Conservation (phyloP, 2,888 invertebrate species). For the Phymatocera aterrima region DNA sequence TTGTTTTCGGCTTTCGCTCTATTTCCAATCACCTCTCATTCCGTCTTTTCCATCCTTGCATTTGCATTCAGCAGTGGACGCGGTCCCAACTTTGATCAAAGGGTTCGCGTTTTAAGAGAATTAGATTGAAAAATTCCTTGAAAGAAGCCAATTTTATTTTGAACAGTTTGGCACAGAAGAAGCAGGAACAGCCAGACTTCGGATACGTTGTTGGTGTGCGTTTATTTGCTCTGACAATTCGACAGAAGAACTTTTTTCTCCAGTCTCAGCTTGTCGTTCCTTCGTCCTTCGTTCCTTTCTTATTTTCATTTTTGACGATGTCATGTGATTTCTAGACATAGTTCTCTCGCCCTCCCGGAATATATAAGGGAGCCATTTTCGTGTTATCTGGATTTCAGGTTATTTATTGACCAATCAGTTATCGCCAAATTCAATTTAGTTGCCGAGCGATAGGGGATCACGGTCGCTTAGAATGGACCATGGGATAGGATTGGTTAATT, state of each 20-base stretch:
- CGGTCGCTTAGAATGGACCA: constrained; percentile 42
- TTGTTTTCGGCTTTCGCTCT: too few relatives aligned
- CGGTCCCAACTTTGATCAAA: neutral
- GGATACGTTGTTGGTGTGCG: neutral
- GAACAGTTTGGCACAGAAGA: too few relatives aligned
- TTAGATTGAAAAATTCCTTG: constrained; percentile 34
- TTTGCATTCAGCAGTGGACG: too few relatives aligned
- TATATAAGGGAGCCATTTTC: constrained; percentile 19
- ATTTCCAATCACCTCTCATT: too few relatives aligned
- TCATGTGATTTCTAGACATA: constrained; percentile 5
- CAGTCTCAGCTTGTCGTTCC: neutral
- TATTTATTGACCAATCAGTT: constrained; percentile 42
- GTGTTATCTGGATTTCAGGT: constrained; percentile 37
- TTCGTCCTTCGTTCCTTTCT: neutral
- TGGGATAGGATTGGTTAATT: constrained; percentile 42
- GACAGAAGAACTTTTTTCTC: neutral
- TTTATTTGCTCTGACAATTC: neutral
- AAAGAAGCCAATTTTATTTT: constrained; percentile 10
- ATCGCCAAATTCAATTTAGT: constrained; percentile 42
- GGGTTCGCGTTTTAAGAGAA: constrained; percentile 12
- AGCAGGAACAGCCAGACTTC: too few relatives aligned
- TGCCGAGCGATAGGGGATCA: constrained; percentile 37
- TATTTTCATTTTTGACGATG: neutral
- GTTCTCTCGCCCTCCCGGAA: neutral
- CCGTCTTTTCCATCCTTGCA: too few relatives aligned